A percentile compares a stretch with the other conserved stretches of the same genome.
Evolutionary conservation across 2,113 vertebrate genomes (phyloP).

Genomic region (Cyphomyrus discorhynchus): DNA sequence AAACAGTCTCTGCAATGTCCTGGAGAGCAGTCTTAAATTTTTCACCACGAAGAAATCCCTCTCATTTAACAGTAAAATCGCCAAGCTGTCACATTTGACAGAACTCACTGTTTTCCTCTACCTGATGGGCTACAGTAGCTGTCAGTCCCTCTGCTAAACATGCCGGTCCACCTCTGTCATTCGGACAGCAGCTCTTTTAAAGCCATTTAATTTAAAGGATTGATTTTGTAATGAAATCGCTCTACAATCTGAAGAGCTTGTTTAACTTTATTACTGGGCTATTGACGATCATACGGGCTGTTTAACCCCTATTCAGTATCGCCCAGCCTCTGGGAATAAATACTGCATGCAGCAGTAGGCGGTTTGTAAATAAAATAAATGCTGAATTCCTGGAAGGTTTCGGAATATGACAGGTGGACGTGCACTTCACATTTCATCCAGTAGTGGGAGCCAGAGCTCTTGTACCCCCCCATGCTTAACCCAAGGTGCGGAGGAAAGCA

Average conservation of each 20-base stretch:
- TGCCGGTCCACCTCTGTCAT: background rate
- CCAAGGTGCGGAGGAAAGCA: background rate
- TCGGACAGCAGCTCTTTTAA: background rate
- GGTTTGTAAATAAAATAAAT: background rate
- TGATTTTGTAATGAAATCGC: conserved; percentile 5
- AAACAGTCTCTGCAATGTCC: background rate
- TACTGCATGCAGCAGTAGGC: background rate
- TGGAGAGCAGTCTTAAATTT: background rate
- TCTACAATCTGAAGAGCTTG: background rate
- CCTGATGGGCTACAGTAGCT: background rate
- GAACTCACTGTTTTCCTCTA: background rate
- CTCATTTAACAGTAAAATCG: background rate
- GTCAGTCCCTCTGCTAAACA: background rate
- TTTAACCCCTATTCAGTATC: background rate
- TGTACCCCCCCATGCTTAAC: background rate
- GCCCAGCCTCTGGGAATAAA: background rate
- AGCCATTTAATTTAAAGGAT: conserved; percentile 1
- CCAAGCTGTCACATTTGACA: background rate
- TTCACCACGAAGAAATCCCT: background rate
- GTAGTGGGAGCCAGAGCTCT: background rate
- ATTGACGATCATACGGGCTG: background rate
- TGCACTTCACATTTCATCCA: background rate
- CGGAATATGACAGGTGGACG: background rate
- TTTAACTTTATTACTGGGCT: background rate
- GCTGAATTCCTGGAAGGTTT: background rate